Percentiles rank a stretch among this genome's conserved stretches.
Evolutionary conservation across 1,140 invertebrate genomes (phyloP).

Genomic region (Anadara kagoshimensis): DNA sequence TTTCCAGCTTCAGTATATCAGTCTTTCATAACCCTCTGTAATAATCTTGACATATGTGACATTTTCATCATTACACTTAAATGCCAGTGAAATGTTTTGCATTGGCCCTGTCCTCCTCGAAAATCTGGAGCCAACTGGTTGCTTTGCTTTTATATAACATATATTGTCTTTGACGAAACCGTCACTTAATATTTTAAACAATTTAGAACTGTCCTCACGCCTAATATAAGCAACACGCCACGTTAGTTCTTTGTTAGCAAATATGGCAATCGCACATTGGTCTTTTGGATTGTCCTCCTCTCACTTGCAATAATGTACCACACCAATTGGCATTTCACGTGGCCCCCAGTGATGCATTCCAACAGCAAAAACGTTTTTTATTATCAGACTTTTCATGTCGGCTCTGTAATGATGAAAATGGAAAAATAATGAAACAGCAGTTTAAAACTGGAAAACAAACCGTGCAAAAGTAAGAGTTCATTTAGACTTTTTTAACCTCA

Average conservation of each 20-base stretch:
- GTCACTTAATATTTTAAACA: no score
- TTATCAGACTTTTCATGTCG: slow-evolving; percentile 14
- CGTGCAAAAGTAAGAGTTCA: no score
- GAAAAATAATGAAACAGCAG: no score
- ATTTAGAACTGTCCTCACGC: slow-evolving; percentile 5
- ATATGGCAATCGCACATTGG: slow-evolving; percentile 3
- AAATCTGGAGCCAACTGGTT: background rate
- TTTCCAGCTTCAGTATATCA: no score
- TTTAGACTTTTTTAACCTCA: no score
- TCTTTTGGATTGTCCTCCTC: slow-evolving; percentile 19
- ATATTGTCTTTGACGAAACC: no score
- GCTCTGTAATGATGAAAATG: no score
- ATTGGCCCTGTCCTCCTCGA: slow-evolving; percentile 7
- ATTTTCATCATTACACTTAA: background rate
- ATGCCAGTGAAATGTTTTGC: slow-evolving; percentile 6
- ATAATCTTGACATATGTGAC: background rate
- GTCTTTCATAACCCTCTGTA: no score
- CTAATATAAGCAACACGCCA: slow-evolving; percentile 8
- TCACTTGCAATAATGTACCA: slow-evolving; percentile 10
- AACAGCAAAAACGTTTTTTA: slow-evolving; percentile 13
- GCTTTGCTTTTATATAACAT: no score
- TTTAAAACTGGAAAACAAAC: no score
- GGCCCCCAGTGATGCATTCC: slow-evolving; percentile 15
- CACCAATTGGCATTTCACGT: background rate
- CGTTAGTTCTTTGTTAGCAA: background rate